A percentile compares a stretch with the other conserved stretches of the same genome.
phyloP scores from a whole-genome alignment of 1,140 invertebrate species.

The Euborellia annulipes region DNA sequence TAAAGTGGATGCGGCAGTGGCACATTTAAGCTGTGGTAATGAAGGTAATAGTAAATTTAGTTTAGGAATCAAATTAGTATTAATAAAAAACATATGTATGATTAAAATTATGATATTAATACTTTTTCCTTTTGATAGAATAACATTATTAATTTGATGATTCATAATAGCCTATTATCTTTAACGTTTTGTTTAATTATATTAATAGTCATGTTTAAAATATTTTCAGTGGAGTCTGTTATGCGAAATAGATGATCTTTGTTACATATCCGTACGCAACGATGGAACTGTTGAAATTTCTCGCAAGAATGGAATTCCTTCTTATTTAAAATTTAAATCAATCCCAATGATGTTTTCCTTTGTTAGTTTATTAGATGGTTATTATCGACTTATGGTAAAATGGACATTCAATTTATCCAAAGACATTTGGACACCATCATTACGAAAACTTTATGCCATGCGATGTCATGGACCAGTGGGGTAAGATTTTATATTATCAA shows the following conservation, averaged over 20 bases:
- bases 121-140: too few relatives aligned
- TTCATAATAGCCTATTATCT: too few relatives aligned
- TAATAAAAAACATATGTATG: too few relatives aligned
- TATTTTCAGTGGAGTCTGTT: slow-evolving; percentile 52
- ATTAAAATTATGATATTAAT: too few relatives aligned
- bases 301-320: slow-evolving; percentile 57
- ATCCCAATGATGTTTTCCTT: slow-evolving; percentile 52
- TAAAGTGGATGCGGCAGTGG: too few relatives aligned
- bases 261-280: slow-evolving; percentile 51
- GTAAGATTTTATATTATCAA: too few relatives aligned
- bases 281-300: slow-evolving; percentile 61
- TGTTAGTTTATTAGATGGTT: slow-evolving; percentile 69
- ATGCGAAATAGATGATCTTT: slow-evolving; percentile 67
- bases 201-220: too few relatives aligned
- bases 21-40: too few relatives aligned
- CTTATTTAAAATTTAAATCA: slow-evolving; percentile 50
- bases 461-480: slow-evolving; percentile 81
- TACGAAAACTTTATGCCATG: slow-evolving; percentile 49
- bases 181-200: too few relatives aligned
- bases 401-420: slow-evolving; percentile 82
- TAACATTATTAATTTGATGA: too few relatives aligned
- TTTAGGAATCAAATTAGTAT: too few relatives aligned
- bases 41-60: too few relatives aligned
- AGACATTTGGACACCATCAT: slow-evolving; percentile 56
- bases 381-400: slow-evolving; percentile 71